These are phyloP conservation scores for Pemphredon lugubris DNA, from an alignment of 2,888 invertebrate genomes.

Conservation along the genomic window DNA sequence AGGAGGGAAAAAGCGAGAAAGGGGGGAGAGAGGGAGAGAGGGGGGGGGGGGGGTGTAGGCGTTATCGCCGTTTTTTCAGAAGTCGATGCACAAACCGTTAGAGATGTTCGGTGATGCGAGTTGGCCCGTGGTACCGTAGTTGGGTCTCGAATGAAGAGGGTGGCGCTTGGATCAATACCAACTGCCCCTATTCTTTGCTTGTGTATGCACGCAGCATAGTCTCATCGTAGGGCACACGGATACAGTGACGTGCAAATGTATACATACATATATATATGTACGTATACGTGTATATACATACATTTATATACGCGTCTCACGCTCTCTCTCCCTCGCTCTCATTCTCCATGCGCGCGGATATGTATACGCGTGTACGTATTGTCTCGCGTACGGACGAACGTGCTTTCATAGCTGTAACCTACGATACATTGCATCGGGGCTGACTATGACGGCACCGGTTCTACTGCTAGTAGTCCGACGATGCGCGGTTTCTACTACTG, in stretches of 20 bases:
- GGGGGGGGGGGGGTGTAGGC: slow-evolving; percentile 5
- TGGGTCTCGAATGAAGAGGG: slow-evolving; percentile 62
- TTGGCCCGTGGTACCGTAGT: slow-evolving; percentile 57
- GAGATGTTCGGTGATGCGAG: slow-evolving; percentile 52
- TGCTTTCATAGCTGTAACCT: slow-evolving; percentile 17
- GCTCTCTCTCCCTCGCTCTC: no score
- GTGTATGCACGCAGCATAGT: slow-evolving; percentile 64
- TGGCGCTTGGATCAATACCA: slow-evolving; percentile 78
- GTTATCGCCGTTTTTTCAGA: slow-evolving; percentile 27
- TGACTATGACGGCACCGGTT: no score
- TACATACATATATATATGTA: not conserved
- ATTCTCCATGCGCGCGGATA: no score
- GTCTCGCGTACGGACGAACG: not conserved
- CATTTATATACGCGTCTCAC: no score
- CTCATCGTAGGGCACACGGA: slow-evolving; percentile 29
- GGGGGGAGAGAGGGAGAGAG: not conserved
- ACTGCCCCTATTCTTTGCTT: slow-evolving; percentile 77
- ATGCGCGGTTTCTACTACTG: slow-evolving; percentile 15
- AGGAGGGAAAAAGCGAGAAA: slow-evolving; percentile 1
- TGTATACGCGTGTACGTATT: not conserved
- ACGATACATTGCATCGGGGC: not conserved
- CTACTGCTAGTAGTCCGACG: slow-evolving; percentile 13
- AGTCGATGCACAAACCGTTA: slow-evolving; percentile 43
- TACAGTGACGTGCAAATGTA: not conserved
- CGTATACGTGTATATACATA: not conserved